These are phyloP conservation scores for Lysandra bellargus DNA, from an alignment of 2,888 invertebrate genomes.

Conservation along the genomic window DNA sequence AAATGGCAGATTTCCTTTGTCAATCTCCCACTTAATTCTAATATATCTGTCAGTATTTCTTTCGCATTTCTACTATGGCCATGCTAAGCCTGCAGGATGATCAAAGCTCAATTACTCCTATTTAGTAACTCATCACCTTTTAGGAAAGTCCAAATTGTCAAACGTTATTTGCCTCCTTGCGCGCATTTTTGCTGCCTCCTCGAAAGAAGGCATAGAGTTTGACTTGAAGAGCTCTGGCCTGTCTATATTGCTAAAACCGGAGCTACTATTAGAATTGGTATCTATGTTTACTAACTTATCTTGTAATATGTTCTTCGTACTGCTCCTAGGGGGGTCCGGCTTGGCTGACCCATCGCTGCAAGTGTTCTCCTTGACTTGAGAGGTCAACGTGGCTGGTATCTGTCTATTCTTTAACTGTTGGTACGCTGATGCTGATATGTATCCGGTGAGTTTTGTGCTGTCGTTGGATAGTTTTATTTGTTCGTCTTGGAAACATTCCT, in stretches of 20 bases:
- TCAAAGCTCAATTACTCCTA: not conserved
- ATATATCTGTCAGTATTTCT: not conserved
- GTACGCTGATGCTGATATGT: conserved; percentile 71
- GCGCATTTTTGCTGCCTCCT: conserved; percentile 73
- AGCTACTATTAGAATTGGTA: conserved; percentile 64
- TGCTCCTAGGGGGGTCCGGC: conserved; percentile 59
- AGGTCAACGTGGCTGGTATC: conserved; percentile 47
- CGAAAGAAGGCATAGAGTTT: conserved; percentile 72
- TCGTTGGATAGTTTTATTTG: conserved; percentile 60
- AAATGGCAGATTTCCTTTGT: not conserved
- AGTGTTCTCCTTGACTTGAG: conserved; percentile 71
- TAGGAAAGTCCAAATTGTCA: conserved; percentile 76
- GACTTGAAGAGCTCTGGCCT: conserved; percentile 63
- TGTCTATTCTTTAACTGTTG: conserved; percentile 60
- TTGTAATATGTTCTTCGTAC: conserved; percentile 69
- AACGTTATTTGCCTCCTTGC: conserved; percentile 82
- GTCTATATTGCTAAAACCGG: conserved; percentile 59
- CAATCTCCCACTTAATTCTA: not conserved
- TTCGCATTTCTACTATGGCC: not conserved
- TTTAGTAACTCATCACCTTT: conserved; percentile 58
- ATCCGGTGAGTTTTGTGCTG: conserved; percentile 70
- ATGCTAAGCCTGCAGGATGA: not conserved
- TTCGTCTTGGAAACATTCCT: conserved; percentile 81
- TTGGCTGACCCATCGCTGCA: conserved; percentile 51
- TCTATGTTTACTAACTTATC: conserved; percentile 74